Evolutionary conservation across 92 coral and sea anemone genomes (phyloP).

Genomic region (Parazoanthus swiftii): DNA sequence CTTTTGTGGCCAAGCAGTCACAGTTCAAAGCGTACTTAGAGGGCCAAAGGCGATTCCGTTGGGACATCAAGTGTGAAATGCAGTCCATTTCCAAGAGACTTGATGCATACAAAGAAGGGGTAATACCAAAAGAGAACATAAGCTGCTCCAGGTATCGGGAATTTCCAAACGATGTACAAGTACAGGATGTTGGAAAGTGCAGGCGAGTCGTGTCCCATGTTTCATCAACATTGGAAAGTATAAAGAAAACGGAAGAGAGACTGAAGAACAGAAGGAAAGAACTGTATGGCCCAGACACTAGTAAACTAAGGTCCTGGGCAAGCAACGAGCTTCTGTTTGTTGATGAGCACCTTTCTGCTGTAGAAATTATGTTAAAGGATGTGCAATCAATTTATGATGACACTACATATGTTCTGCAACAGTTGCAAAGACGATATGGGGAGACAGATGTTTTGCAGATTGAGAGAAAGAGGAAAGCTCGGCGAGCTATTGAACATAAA

Average conservation of each 20-base stretch:
- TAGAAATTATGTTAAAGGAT: conserved; percentile 32
- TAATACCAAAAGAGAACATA: no score
- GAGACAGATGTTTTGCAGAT: neutral
- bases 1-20: no score
- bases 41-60: no score
- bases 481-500: conserved; percentile 7
- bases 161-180: no score
- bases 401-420: conserved; percentile 18
- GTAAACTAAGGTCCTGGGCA: conserved; percentile 25
- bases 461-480: conserved; percentile 25
- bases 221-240: no score
- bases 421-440: conserved; percentile 7
- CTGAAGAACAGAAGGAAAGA: conserved; percentile 35
- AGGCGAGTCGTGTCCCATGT: no score
- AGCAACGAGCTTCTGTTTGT: conserved; percentile 37
- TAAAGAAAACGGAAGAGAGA: neutral
- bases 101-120: no score
- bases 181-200: no score
- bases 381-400: conserved; percentile 3
- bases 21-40: no score
- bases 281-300: conserved; percentile 31
- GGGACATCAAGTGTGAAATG: no score
- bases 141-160: no score
- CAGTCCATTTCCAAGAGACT: no score
- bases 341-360: conserved; percentile 21